These are phyloP conservation scores for Priocnemis perturbator DNA, from an alignment of 2,888 invertebrate genomes.

Conservation along the genomic window DNA sequence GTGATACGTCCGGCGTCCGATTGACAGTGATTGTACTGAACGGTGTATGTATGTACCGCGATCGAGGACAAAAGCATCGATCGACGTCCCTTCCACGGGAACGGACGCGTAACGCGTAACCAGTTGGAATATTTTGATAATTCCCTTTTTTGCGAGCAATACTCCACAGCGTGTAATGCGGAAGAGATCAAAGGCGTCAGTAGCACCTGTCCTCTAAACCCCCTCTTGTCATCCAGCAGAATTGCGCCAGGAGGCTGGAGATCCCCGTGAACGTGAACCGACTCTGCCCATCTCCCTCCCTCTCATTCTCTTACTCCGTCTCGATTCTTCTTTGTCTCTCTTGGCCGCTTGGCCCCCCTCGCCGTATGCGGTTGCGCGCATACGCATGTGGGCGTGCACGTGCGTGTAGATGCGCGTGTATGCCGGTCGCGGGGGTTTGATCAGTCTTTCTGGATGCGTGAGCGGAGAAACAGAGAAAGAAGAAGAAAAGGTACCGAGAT, in stretches of 20 bases:
- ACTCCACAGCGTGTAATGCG: constrained; percentile 68
- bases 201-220: constrained; percentile 75
- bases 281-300: constrained; percentile 22
- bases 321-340: constrained; percentile 11
- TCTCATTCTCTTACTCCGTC: constrained; percentile 12
- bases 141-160: constrained; percentile 68
- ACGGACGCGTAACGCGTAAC: constrained; percentile 41
- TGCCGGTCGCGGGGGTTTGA: constrained; percentile 6
- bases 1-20: no score
- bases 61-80: background rate
- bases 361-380: background rate
- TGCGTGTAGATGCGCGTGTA: background rate
- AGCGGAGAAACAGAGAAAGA: constrained; percentile 39
- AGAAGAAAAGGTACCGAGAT: constrained; percentile 35
- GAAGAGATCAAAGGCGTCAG: constrained; percentile 75
- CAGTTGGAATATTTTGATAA: constrained; percentile 67
- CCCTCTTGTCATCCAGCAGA: constrained; percentile 71
- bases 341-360: constrained; percentile 20
- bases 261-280: constrained; percentile 20
- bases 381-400: background rate
- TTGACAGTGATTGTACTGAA: no score
- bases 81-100: constrained; percentile 1
- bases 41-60: constrained; percentile 9
- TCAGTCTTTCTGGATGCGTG: constrained; percentile 46
- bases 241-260: constrained; percentile 68